phyloP scores from a whole-genome alignment of 1,140 invertebrate species.

The Brachionus plicatilis region DNA sequence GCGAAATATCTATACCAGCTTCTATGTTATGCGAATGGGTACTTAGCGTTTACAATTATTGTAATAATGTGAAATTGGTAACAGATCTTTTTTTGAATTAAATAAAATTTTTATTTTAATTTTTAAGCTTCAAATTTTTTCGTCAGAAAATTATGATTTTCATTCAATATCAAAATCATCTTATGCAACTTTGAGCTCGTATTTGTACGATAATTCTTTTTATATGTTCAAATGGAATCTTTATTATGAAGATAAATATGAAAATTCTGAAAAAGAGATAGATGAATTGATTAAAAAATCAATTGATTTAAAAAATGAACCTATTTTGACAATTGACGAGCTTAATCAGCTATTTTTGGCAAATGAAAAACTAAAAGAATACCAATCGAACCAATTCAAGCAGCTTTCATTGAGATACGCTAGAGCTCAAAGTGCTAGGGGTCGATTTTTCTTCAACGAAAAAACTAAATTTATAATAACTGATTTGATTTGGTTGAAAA shows the following conservation, averaged over 20 bases:
- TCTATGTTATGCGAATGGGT: background rate
- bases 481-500: constrained; percentile 9
- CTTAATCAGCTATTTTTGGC: background rate
- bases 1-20: background rate
- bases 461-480: background rate
- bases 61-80: background rate
- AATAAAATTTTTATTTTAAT: background rate
- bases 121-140: background rate
- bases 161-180: background rate
- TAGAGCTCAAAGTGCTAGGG: background rate
- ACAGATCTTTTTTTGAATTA: background rate
- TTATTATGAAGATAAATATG: background rate
- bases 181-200: background rate
- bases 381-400: background rate
- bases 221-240: background rate
- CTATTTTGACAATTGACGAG: background rate
- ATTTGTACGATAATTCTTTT: background rate
- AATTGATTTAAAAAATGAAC: background rate
- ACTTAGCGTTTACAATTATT: background rate
- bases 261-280: background rate
- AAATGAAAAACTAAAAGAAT: background rate
- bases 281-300: background rate
- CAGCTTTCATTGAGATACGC: background rate
- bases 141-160: background rate
- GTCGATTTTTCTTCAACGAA: background rate